These are phyloP conservation scores for Cheilosia grossa DNA, from an alignment of 2,888 invertebrate genomes.

Conservation along the genomic window DNA sequence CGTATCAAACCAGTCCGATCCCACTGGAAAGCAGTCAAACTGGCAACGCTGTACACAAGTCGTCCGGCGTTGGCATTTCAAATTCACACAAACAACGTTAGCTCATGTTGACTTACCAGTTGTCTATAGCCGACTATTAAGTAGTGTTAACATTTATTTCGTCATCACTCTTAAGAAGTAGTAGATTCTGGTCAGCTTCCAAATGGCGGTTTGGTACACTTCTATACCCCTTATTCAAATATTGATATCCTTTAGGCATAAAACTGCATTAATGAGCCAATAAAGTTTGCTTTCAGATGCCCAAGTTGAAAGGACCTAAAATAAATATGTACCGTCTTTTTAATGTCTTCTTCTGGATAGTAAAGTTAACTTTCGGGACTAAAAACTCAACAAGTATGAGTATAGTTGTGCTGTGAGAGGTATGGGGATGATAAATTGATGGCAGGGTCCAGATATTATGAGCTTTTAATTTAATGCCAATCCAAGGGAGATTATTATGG, in stretches of 20 bases:
- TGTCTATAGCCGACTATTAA: too few species aligned
- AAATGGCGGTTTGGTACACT: background rate
- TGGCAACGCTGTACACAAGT: too few species aligned
- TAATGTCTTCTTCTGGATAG: background rate
- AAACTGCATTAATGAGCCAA: conserved; percentile 1
- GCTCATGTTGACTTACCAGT: too few species aligned
- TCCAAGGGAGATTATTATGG: conserved; percentile 15
- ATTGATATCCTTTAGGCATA: background rate
- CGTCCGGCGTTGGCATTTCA: too few species aligned
- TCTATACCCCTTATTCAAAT: background rate
- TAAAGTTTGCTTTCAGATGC: conserved; percentile 8
- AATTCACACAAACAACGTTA: too few species aligned
- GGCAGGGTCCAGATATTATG: conserved; percentile 1
- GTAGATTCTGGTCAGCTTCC: background rate
- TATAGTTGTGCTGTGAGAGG: background rate
- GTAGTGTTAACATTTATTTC: too few species aligned
- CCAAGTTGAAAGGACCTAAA: conserved; percentile 6
- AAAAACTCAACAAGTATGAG: background rate
- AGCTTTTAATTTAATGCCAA: conserved; percentile 15
- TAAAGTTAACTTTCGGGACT: conserved; percentile 7
- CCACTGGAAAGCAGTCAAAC: too few species aligned
- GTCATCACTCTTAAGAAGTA: too few species aligned
- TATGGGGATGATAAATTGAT: conserved; percentile 1
- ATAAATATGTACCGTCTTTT: conserved; percentile 9
- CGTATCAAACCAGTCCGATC: too few species aligned